Base-by-base conservation (phyloP, 2,797 vertebrate species). In the Helicolenus hilgendorfi region DNA sequence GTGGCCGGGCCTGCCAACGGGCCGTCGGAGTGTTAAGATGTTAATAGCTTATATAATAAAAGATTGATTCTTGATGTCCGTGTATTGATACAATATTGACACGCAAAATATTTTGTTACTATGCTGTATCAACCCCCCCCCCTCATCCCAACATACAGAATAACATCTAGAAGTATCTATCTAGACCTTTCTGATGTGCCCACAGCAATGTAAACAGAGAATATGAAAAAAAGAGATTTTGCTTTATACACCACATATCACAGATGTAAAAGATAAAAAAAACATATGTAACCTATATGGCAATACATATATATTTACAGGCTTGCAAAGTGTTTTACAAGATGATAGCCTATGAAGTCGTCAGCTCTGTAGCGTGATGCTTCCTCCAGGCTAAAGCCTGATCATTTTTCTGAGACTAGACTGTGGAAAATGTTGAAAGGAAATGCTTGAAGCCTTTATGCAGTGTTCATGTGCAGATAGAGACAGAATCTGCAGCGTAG, bases 401-500 rank as follows among this genome's bases (percentile, higher is more conserved):
- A 81, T 81, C 53, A 65, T 83, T 79, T 72, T 72, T 89, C 78
- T 79, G 41, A 87, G 84, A 60, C 74, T 62, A 78, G 83, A 86
- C 81, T 81, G 70, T 78, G 77, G 76, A 83, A 74, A 77, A 83
- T 83, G 70, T 87, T 83, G 27, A 89, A 85, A 89, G 55, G 69
- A 83, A 81, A 62, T 41, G 71, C 83, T 81, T 35, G 70, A 78
- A 80, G 77, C 76, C 33, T 60, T 67, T 64, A 49, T 69, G 70
- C 83, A 62, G 63, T 59, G 26, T 80, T 83, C 27, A 29, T 89
- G 63, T 72, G 70, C 80, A 76, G 71, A 62, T 18, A 29, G 20
- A 86, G 72, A 53, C 67, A 56, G 38, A 83, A 91, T 79, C 83
- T n/a, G 20, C 56, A 71, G 35, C 41, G 5, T 67, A 53, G 87